phyloP scores from a whole-genome alignment of 1,140 invertebrate species.

The Zaprionus africanus region DNA sequence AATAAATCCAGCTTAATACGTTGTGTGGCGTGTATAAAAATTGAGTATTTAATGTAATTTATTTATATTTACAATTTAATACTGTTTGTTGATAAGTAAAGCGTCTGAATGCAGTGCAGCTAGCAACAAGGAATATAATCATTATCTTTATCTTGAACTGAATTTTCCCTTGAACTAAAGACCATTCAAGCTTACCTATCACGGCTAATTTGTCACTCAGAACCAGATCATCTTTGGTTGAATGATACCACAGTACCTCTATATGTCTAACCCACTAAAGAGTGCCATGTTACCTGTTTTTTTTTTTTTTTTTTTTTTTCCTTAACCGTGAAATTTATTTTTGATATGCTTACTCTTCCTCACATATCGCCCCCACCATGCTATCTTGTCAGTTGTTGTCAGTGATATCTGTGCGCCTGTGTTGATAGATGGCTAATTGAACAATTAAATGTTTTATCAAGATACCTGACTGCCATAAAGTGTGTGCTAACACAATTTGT shows the following conservation, averaged over 20 bases:
- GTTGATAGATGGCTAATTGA: constrained; percentile 26
- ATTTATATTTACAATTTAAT: not conserved
- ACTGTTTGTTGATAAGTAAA: not conserved
- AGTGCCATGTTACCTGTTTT: not conserved
- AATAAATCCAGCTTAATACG: not conserved
- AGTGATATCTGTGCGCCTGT: constrained; percentile 6
- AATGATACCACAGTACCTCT: not conserved
- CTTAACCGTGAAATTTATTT: not conserved
- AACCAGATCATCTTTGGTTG: not conserved
- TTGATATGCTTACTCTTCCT: not conserved
- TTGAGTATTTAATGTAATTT: not conserved
- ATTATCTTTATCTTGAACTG: not conserved
- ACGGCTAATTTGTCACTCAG: not conserved
- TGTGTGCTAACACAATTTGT: constrained; percentile 35
- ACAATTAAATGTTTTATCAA: constrained; percentile 40
- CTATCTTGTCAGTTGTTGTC: not conserved
- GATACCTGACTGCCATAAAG: not conserved
- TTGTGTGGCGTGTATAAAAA: not conserved
- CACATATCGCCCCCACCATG: not conserved
- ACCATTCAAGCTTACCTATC: too few relatives aligned
- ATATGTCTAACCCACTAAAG: not conserved
- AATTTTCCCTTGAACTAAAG: too few relatives aligned
- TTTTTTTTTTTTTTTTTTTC: too few relatives aligned
- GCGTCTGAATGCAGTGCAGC: not conserved
- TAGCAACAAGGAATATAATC: not conserved